phyloP scores from a whole-genome alignment of 2,113 vertebrate species.

The Drymodes brunneopygia region DNA sequence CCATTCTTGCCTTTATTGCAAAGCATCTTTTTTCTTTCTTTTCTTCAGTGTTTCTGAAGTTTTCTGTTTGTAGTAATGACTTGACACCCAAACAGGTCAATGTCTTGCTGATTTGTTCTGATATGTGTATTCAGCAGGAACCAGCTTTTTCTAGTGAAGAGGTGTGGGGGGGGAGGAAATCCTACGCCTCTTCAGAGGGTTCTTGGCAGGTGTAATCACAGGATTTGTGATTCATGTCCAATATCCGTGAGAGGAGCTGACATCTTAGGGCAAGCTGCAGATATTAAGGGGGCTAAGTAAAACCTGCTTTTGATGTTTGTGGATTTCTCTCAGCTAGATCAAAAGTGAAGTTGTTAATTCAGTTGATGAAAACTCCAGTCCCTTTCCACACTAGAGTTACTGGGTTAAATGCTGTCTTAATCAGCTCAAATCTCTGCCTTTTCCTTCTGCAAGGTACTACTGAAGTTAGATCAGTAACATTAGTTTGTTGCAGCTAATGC shows the following conservation, averaged over 20 bases:
- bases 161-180: neutral
- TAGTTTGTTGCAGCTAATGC: neutral
- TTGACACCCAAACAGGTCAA: constrained; percentile 39
- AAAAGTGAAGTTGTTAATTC: constrained; percentile 36
- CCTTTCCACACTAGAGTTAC: neutral
- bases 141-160: neutral
- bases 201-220: constrained; percentile 22
- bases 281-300: constrained; percentile 20
- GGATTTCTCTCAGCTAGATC: neutral
- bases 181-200: neutral
- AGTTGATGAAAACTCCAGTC: neutral
- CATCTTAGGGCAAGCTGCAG: neutral
- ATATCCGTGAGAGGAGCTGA: constrained; percentile 1
- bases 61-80: constrained; percentile 31
- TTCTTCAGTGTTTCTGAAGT: neutral
- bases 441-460: neutral
- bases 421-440: neutral
- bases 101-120: constrained; percentile 32
- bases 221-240: constrained; percentile 40
- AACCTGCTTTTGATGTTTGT: constrained; percentile 11
- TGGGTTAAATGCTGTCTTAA: constrained; percentile 6
- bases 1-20: constrained; percentile 12
- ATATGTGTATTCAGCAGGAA: neutral
- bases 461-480: neutral
- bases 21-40: neutral